Base-by-base conservation (phyloP, 2,113 vertebrate genomes). In the Tichodroma muraria region DNA sequence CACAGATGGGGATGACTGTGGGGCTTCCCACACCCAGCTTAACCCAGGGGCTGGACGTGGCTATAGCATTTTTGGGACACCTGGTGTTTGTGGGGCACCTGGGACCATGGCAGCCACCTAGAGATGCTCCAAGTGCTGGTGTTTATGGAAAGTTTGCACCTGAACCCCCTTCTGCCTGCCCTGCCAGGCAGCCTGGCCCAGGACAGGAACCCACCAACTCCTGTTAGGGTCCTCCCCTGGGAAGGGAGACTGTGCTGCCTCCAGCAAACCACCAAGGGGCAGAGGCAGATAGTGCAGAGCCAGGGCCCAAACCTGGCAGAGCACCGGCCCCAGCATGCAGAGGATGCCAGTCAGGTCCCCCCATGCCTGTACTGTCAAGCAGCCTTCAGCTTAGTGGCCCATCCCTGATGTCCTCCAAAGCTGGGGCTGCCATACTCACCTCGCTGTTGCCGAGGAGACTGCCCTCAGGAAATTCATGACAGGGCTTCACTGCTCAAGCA, bases 361-460 rank as follows among this genome's bases (percentile, higher is more conserved):
- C 7, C 44, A 12, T 3, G 18, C 28, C 57, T 45, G 42, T 9
- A 5, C 30, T 76, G 25, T 10, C 85, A 42, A 42, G 23, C 30
- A 86, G 25, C 23, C 35, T 49, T 37, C 71, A 54, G 14, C 19
- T 56, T 8, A 23, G 18, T 7, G 27, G 21, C 35, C 44, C 8
- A 3, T 37, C 59, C 35, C 70, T 56, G 33, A 2, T 0, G 0
- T 27, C 13, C 30, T 65, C 30, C 54, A 21, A 23, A 59, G 27
- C 33, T 3, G 2, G 16, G 3, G 4, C 18, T 73, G 14, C 44
- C 75, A 42, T 1, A 1, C 6, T 44, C 3, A 0, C 6, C 57
- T 19, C 4, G 0, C 31, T 15, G 2, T 4, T 60, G 44, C 49
- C 3, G 8, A 38, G n/a, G 42, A 47, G 20, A 9, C 27, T 44